A percentile compares a stretch with the other conserved stretches of the same genome.
phyloP scores from a whole-genome alignment of 35 echinoderm and acorn worm genomes.

The Apostichopus californicus region DNA sequence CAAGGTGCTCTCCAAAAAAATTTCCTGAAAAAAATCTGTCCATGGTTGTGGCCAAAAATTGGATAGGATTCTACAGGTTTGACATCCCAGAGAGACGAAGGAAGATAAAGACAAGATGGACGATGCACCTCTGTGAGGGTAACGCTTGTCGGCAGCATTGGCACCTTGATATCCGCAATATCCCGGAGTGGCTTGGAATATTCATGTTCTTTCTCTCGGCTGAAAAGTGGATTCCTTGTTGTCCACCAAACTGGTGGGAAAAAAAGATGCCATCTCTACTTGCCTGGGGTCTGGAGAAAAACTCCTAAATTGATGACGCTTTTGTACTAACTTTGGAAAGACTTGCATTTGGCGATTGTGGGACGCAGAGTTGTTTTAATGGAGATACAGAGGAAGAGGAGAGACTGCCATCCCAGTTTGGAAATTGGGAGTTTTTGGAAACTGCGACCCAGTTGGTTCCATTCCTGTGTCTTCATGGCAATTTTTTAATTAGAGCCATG shows the following conservation, averaged over 20 bases:
- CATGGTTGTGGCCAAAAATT: constrained; percentile 19
- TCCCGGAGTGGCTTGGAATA: no score
- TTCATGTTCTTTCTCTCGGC: no score
- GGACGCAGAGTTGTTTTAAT: neutral
- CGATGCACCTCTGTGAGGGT: neutral
- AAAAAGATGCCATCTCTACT: neutral
- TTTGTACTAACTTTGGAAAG: neutral
- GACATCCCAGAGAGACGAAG: neutral
- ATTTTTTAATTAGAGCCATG: neutral
- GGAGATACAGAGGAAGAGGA: no score
- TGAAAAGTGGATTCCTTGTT: neutral
- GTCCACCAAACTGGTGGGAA: neutral
- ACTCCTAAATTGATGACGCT: neutral
- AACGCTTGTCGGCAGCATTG: no score
- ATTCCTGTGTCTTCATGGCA: constrained; percentile 18
- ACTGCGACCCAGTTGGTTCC: neutral
- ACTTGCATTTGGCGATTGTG: neutral
- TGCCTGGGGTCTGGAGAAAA: neutral
- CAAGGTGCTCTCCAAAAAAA: constrained; percentile 36
- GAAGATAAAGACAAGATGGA: neutral
- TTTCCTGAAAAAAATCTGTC: neutral
- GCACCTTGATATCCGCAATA: no score
- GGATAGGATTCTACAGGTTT: constrained; percentile 49
- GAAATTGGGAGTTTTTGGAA: neutral
- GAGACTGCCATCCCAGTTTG: constrained; percentile 1